Evolutionary conservation across 2,888 invertebrate genomes (phyloP), one percentile per base, ranked within the genome.

Genomic region (Willowsia nigromaculata): DNA sequence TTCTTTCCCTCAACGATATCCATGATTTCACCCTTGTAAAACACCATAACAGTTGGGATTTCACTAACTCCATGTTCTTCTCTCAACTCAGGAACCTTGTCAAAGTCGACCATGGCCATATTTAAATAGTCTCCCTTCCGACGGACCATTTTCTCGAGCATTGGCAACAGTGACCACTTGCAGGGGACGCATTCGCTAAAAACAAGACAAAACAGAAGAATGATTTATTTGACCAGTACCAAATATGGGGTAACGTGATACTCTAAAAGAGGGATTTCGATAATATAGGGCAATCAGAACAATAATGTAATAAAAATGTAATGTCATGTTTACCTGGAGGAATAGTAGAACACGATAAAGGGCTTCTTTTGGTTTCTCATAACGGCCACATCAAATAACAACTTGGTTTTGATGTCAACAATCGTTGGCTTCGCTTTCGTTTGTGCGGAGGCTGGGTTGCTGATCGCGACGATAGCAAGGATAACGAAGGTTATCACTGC

Each of bases 281-380:
- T 18, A 59, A 15, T 4, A 59, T 59, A 6, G n/a, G 30, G n/a
- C 27, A 65, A 65, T 30, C 30, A 30, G 65, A 9, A 65, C 37
- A 40, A 15, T 15, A 33, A 13, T 11, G 7, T 40, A 15, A 50
- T 18, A 25, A 33, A 13, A 9, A 81, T 56, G 56, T 1, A 9
- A 81, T 56, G 56, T 1, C 11, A 0, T 3, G 30, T n/a, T 80
- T 83, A 90, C 90, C 80, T 90, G 56, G 90, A 90, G 4, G 86
- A 84, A 37, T 90, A 90, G 90, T 89, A 90, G 43, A 89, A 90
- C n/a, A 89, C 90, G 30, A 90, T 80, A 15, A 83, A 89, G 9
- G 90, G 90, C 84, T 89, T 90, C 85, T 90, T 90, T 27, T 85
- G 65, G 22, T 87, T 90, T 25, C 71, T 83, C 84, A 90, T 80